Percentiles rank a stretch among this genome's conserved stretches.
phyloP scores from a whole-genome alignment of 2,888 invertebrate species.

The Patella pellucida region DNA sequence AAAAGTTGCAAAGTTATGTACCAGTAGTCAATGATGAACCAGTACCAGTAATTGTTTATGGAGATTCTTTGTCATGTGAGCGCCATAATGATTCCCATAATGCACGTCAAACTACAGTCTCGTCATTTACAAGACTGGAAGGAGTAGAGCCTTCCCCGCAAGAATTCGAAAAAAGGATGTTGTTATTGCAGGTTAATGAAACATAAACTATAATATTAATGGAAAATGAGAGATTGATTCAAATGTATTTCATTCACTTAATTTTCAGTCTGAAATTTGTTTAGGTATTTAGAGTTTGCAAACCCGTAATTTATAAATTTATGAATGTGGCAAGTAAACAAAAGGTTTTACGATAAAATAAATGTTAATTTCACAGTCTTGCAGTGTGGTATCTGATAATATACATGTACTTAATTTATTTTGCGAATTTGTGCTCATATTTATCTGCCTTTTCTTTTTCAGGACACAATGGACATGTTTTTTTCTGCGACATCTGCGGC shows the following conservation, averaged over 20 bases:
- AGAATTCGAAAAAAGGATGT: neutral
- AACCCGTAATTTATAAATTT: too few species aligned
- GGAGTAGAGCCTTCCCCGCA: neutral
- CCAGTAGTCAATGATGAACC: neutral
- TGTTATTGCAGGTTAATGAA: neutral
- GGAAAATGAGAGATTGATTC: too few species aligned
- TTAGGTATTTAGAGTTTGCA: too few species aligned
- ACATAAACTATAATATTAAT: neutral
- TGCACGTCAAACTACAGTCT: neutral
- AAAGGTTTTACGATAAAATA: too few species aligned
- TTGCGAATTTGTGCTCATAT: neutral
- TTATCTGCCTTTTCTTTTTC: neutral
- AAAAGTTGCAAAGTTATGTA: neutral
- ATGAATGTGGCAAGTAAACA: too few species aligned
- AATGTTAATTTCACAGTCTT: neutral
- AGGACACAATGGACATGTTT: neutral
- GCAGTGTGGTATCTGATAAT: neutral
- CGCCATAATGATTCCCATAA: neutral
- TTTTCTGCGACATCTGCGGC: neutral
- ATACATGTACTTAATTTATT: neutral
- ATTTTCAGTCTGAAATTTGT: too few species aligned
- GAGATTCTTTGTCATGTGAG: neutral
- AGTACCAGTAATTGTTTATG: neutral
- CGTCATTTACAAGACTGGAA: neutral
- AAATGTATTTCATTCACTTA: too few species aligned